Conservation (phyloP, 2,113 vertebrate genomes). For the Dicerorhinus sumatrensis region DNA sequence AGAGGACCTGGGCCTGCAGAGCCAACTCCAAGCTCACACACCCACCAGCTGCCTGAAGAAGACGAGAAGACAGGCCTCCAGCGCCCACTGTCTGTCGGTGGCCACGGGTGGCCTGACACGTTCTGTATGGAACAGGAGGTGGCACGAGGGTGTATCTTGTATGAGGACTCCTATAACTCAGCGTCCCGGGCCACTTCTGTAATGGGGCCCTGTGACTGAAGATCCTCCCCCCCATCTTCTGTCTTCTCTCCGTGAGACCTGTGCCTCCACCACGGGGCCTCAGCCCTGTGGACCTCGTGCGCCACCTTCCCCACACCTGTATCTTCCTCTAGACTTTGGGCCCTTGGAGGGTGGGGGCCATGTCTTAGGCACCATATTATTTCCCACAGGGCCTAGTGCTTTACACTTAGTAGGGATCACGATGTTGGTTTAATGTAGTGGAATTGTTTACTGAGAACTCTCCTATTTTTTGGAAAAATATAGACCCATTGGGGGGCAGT, state of each 20-base stretch:
- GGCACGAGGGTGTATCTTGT: too few species aligned
- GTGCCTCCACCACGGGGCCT: neutral
- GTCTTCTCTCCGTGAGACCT: neutral
- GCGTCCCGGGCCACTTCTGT: neutral
- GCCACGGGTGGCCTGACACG: too few species aligned
- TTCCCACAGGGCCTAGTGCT: neutral
- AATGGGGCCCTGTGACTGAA: neutral
- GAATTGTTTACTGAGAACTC: neutral
- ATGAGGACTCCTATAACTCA: neutral
- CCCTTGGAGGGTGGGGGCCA: neutral
- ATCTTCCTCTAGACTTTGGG: neutral
- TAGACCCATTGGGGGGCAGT: neutral
- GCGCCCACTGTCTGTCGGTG: fast-evolving
- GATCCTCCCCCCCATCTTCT: neutral
- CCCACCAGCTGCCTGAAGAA: neutral
- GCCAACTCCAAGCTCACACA: neutral
- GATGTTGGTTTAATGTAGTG: neutral
- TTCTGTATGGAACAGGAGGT: neutral
- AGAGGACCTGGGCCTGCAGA: neutral
- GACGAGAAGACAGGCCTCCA: neutral
- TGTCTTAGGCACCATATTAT: neutral
- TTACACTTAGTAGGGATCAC: neutral
- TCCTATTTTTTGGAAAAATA: neutral
- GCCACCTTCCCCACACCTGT: neutral
- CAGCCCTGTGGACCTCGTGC: too few species aligned